These are phyloP conservation scores for Mungos mungo DNA, from an alignment of 2,113 vertebrate species.

Conservation along the genomic window DNA sequence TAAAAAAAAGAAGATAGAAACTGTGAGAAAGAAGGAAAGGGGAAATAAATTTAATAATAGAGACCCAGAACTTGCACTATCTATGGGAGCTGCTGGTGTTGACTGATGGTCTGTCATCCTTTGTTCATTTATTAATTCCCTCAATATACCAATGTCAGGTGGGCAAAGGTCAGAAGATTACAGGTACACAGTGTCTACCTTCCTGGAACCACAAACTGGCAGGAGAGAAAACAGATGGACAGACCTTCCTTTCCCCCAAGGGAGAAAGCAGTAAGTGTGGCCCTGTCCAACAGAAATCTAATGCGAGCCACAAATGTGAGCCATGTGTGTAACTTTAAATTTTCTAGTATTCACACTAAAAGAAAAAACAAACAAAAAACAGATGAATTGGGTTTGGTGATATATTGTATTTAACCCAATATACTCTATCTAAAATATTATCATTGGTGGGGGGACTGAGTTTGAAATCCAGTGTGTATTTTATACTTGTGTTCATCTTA, in stretches of 20 bases:
- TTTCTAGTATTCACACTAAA: too few species aligned
- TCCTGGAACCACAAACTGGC: neutral
- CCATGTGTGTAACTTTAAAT: neutral
- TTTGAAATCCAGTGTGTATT: neutral
- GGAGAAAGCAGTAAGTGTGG: neutral
- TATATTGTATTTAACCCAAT: neutral
- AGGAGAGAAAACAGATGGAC: neutral
- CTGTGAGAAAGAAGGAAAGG: conserved; percentile 6
- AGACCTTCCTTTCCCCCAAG: neutral
- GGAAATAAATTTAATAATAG: neutral
- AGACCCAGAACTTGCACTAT: too few species aligned
- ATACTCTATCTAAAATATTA: neutral
- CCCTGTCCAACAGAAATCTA: neutral
- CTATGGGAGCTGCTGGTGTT: neutral
- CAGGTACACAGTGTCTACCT: neutral
- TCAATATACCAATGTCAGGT: too few species aligned
- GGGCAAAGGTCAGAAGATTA: neutral
- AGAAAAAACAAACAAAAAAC: neutral
- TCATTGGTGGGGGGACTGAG: neutral
- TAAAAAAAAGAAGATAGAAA: conserved; percentile 45
- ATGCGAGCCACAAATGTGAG: neutral
- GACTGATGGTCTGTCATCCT: rapidly evolving
- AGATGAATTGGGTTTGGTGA: neutral
- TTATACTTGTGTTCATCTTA: neutral
- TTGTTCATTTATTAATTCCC: neutral